phyloP scores from a whole-genome alignment of 2,888 invertebrate species.

The Thera obeliscata region DNA sequence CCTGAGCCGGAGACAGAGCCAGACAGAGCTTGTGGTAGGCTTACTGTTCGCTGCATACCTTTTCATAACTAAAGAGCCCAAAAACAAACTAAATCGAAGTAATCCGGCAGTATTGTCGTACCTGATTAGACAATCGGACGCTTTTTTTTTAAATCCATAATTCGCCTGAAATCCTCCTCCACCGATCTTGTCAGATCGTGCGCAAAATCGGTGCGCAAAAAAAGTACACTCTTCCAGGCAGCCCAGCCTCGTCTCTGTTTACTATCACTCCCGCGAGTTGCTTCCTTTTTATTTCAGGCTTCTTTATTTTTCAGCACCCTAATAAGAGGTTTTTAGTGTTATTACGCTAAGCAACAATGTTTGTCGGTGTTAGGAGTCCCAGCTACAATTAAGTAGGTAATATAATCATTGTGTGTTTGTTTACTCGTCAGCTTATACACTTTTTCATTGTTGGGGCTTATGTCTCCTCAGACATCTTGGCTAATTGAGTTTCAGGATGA shows the following conservation, averaged over 20 bases:
- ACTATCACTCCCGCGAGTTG: conserved; percentile 63
- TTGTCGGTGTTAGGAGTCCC: conserved; percentile 18
- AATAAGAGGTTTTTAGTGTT: conserved; percentile 52
- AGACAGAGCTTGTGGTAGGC: too few species aligned
- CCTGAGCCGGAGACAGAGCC: too few species aligned
- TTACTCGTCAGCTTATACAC: conserved; percentile 26
- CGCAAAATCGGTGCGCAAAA: conserved; percentile 36
- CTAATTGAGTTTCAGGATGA: background rate
- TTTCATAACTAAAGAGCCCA: too few species aligned
- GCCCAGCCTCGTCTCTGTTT: conserved; percentile 60
- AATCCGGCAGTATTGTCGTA: too few species aligned
- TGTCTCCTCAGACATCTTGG: conserved; percentile 7
- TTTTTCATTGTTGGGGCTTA: conserved; percentile 26
- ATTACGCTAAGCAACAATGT: conserved; percentile 32
- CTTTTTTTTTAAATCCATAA: background rate
- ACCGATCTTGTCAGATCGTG: conserved; percentile 6
- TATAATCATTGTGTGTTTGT: conserved; percentile 23
- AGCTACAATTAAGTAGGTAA: conserved; percentile 19
- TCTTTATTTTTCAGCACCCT: conserved; percentile 56
- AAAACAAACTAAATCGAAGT: too few species aligned
- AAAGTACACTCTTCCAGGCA: conserved; percentile 18
- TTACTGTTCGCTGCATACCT: too few species aligned
- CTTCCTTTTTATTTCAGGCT: conserved; percentile 62
- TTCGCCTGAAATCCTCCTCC: background rate
- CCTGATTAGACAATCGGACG: too few species aligned